Conservation (phyloP, 2,888 invertebrate species). For the Drosophila quinaria region DNA sequence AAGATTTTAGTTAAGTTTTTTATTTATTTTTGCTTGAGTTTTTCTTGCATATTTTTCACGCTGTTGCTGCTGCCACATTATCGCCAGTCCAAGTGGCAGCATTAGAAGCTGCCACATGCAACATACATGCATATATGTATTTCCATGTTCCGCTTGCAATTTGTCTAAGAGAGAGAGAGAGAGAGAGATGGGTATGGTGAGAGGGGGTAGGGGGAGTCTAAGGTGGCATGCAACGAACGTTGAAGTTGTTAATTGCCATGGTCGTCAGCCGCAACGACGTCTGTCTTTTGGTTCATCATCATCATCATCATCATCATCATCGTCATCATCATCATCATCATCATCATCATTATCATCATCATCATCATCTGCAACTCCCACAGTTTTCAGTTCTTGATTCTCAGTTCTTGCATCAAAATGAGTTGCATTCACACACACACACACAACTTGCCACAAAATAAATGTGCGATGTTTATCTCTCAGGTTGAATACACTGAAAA, state of each 20-base stretch:
- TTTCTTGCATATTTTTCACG: conserved; percentile 80
- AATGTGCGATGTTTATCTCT: conserved; percentile 74
- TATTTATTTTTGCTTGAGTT: conserved; percentile 43
- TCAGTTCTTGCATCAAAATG: conserved; percentile 48
- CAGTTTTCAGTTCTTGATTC: conserved; percentile 9
- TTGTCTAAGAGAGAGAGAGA: conserved; percentile 47
- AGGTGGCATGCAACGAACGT: conserved; percentile 64
- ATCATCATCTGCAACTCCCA: conserved; percentile 19
- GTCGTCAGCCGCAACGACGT: conserved; percentile 70
- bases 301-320: not conserved
- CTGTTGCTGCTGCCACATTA: conserved; percentile 49
- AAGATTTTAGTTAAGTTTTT: conserved; percentile 63
- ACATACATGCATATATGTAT: conserved; percentile 15
- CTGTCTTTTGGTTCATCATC: conserved; percentile 39
- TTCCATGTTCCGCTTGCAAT: conserved; percentile 66
- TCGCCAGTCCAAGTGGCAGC: conserved; percentile 41
- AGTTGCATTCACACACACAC: conserved; percentile 48
- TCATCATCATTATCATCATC: not conserved
- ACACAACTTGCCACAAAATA: conserved; percentile 52
- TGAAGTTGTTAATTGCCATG: conserved; percentile 81
- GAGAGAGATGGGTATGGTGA: not conserved
- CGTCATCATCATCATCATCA: conserved; percentile 19
- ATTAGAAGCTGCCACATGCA: conserved; percentile 55
- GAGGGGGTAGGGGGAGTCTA: not conserved
- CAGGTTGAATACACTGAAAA: conserved; percentile 45